Base-by-base conservation (phyloP, 2,113 vertebrate genomes). In the Megaleporinus macrocephalus region DNA sequence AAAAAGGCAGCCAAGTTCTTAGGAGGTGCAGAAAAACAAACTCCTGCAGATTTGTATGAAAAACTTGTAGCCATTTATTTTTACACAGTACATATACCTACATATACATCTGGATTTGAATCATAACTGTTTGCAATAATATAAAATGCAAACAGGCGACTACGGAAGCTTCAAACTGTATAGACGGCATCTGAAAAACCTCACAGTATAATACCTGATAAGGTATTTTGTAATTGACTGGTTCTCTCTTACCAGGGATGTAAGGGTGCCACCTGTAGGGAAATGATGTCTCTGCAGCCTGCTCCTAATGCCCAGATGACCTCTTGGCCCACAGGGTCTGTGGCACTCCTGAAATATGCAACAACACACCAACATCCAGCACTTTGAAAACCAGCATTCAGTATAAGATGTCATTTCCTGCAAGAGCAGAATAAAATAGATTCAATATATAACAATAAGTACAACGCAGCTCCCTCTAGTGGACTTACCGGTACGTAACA, bases 241-340 rank as follows among this genome's bases (percentile, higher is more conserved):
- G 30, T 33, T 4, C 41, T 3, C 89, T 96, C 91, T 96, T 93
- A 99, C 98, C 98, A 99, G 12, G 98, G 98, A 61, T 99, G 97
- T 78, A 99, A 92, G 44, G 98, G 98, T 0, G 98, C 97, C 81
- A 99, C 98, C 91, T 99, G 98, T 41, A 99, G 94, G 83, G 98
- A 99, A 90, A 99, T 98, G 61, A 99, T 99, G 91, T 99, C 98
- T 92, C 98, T 96, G 89, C 98, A 99, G 76, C 98, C 98, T 51
- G 98, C 98, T 24, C 98, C 98, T 0, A 99, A 92, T 18, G 98
- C 98, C 98, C 98, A 99, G 88, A 99, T 99, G 61, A 99, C 98
- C 75, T 99, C 98, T 36, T 99, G 98, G 82, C 98, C 97, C 22
- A 99, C 98, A 0, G 98, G 98, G 85, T 99, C 98, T 0, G 98